Evolutionary conservation across 2,797 vertebrate genomes (phyloP), one percentile per base, ranked within the genome.

Genomic region (Todus mexicanus): DNA sequence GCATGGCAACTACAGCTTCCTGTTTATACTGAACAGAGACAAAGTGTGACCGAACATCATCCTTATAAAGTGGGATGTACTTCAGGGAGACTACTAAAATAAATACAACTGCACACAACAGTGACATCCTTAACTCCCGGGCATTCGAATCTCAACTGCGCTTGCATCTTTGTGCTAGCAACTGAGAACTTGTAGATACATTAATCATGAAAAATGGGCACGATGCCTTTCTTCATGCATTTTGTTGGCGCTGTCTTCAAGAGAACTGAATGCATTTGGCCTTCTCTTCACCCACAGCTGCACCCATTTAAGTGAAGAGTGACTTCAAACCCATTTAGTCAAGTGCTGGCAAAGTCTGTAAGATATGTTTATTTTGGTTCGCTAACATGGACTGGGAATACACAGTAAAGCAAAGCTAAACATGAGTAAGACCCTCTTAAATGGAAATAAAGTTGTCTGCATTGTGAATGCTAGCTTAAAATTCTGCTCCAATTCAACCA

Each of bases 231-330:
- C 74, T 57, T 37, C 35, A 5, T 75, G 54, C 38, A 31, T 81
- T 93, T 87, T 81, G n/a, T 21, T 94, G 85, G 79, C 94, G 64
- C 29, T 43, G 63, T 35, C 77, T 79, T 59, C 25, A 43, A 31
- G 27, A 87, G 12, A 90, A 72, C 54, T 56, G 71, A 72, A 84
- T 74, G 74, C 38, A 47, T 93, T 92, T 88, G 84, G 88, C 71
- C 64, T 79, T 59, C 27, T 78, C 87, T 92, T 89, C 86, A 91
- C 50, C 77, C 81, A 70, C 91, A 95, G 88, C 90, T 94, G 86
- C 84, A 77, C 19, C 63, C 54, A 73, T 74, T 94, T 82, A 90
- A 93, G 70, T 10, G 31, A 81, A 88, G 81, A 79, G 51, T 76
- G 74, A 87, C 75, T 95, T 87, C 87, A 86, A 88, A 81, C 37